Evolutionary conservation across 2,888 invertebrate genomes (phyloP).

Genomic region (Agrochola lota): DNA sequence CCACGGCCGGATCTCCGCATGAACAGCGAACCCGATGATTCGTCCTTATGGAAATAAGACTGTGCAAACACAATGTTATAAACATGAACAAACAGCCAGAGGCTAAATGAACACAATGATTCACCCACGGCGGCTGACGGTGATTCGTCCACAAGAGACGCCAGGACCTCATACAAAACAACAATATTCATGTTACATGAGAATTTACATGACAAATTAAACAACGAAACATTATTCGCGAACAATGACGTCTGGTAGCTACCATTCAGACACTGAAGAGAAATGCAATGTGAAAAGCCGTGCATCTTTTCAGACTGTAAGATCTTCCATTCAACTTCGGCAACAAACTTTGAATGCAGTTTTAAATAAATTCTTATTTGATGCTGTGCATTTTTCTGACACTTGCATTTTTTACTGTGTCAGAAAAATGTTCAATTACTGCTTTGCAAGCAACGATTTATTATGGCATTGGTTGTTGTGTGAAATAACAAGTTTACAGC

Average conservation of each 20-base stretch:
- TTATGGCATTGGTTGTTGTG: slow-evolving; percentile 22
- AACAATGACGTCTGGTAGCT: slow-evolving; percentile 61
- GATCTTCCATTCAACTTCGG: slow-evolving; percentile 17
- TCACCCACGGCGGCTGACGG: slow-evolving; percentile 68
- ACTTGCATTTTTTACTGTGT: slow-evolving; percentile 2
- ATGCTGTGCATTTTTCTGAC: slow-evolving; percentile 34
- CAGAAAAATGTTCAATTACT: neutral
- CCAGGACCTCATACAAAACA: slow-evolving; percentile 53
- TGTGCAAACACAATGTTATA: slow-evolving; percentile 72
- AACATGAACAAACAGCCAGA: slow-evolving; percentile 75
- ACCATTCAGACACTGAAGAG: slow-evolving; percentile 47
- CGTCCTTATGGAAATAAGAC: slow-evolving; percentile 73
- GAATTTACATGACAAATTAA: slow-evolving; percentile 62
- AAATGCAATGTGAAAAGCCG: slow-evolving; percentile 44
- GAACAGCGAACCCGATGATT: slow-evolving; percentile 69
- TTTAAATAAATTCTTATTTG: slow-evolving; percentile 42
- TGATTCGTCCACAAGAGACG: slow-evolving; percentile 52
- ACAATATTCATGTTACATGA: slow-evolving; percentile 51
- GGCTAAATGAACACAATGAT: slow-evolving; percentile 77
- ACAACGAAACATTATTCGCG: slow-evolving; percentile 48
- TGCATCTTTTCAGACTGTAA: slow-evolving; percentile 29
- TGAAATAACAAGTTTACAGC: slow-evolving; percentile 26
- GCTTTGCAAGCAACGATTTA: slow-evolving; percentile 15
- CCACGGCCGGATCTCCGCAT: slow-evolving; percentile 47
- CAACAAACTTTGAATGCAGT: slow-evolving; percentile 21